Evolutionary conservation across 2,888 invertebrate genomes (phyloP), one percentile per base, ranked within the genome.

Genomic region (Ceraclea dissimilis): DNA sequence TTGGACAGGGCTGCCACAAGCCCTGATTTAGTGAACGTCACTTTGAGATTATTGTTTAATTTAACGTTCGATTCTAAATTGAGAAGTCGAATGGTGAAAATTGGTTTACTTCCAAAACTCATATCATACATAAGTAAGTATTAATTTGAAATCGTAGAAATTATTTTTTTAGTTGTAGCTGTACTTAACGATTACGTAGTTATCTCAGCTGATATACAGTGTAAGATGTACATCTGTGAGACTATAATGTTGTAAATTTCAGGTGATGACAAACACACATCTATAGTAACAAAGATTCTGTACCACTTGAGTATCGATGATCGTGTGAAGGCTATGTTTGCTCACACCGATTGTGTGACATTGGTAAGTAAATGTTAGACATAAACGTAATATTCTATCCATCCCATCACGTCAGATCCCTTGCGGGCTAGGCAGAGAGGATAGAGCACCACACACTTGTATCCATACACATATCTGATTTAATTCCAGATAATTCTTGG

Each of bases 251-350:
- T n/a, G 8, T 16, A 18, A 48, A 19, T 77, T 76, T 58, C 68
- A 84, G 85, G 82, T 72, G 90, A 91, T 67, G 84, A 88, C 62
- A 84, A 87, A 66, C 88, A 88, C 70, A 88, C 88, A 65, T 82
- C 83, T 64, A 80, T 87, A 58, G 86, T 89, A 60, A 80, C 90
- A 66, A 90, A 90, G 70, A 80, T 90, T 60, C 74, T 98, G 46
- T 98, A 97, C 70, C 94, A 97, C 70, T 80, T 96, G 66, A 96
- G 95, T 69, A 88, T 94, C 80, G 95, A 98, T 69, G 95, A 96
- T 69, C 83, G 92, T 71, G 90, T 93, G 10, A 95, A 96, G 73
- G 79, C 89, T 34, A 88, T 95, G 85, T 94, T 97, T 69, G 88
- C 91, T 5, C 93, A 90, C 70, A 92, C 93, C 1, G 96, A 97